Evolutionary conservation across 2,888 invertebrate genomes (phyloP), one percentile per base, ranked within the genome.

Genomic region (Drosophila tanythrix): DNA sequence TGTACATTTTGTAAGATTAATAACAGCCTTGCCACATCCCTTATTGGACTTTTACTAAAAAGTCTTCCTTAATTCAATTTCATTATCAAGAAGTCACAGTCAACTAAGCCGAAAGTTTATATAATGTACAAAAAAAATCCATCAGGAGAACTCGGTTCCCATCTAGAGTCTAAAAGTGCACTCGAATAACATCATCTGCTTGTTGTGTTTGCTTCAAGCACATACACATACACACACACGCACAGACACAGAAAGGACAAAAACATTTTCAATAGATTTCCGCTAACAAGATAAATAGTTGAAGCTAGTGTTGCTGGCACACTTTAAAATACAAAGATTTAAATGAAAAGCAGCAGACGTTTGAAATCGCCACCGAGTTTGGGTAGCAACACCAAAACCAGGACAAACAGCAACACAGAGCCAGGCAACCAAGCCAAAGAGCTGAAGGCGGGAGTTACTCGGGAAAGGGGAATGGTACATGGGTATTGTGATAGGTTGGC

Each of bases 251-350:
- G 69, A 76, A 79, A 74, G 61, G 70, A 76, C 74, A 88, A 79
- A 82, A 83, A 81, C 83, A 85, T 85, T 88, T 88, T 89, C 88
- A 82, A 88, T 88, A 85, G 88, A 89, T 88, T 88, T 83, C 83
- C 81, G 82, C 86, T 82, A 88, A 88, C 90, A 88, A 89, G 88
- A 88, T 88, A 89, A 88, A 88, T 86, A 88, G 88, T 88, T 81
- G 71, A 64, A 82, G 76, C 70, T 66, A 82, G 82, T 21, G 62
- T 80, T 79, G 64, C 61, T 25, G 64, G 70, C 74, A 63, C 77
- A 82, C 82, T 81, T 77, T 71, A 77, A 88, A 81, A 70, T 81
- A 76, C 72, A 87, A 60, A 73, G 73, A 52, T 40, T 46, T 63
- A 83, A 58, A 7, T 58, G 58, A 63, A 61, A 51, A 68, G 69